Base-by-base conservation (phyloP, 2,797 vertebrate genomes). In the Typhlichthys subterraneus region DNA sequence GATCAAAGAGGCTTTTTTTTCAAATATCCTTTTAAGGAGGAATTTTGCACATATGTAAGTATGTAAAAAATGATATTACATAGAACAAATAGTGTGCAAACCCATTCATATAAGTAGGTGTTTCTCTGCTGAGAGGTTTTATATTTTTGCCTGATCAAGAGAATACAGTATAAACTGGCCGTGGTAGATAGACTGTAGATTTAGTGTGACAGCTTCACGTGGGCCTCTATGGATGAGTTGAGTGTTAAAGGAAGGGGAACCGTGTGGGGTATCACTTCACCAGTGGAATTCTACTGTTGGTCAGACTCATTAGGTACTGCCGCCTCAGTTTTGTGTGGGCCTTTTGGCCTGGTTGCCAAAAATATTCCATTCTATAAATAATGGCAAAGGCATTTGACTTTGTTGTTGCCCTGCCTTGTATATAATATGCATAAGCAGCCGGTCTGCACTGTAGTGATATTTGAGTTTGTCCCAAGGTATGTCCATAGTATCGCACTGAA, bases 61-160 rank as follows among this genome's bases (percentile, higher is more conserved):
- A 29, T 29, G 23, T 29, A 29, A 13, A 29, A 60, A 3, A 14
- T 13, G 12, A 19, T 62, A 6, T 17, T 33, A 33, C 14, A 45
- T 5, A 42, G 0, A 42, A 42, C 2, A 9, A 13, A 3, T 31
- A 13, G 9, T 31, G 52, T 53, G 12, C 47, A 59, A 7, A 31
- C 58, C 8, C 2, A 3, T 11, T 53, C 12, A 15, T 60, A 33
- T 62, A 0, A 0, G 1, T 8, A 14, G 51, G 1, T 57, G n/a
- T 11, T 23, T 67, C 54, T 49, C 19, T 12, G 11, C 14, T 52
- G 1, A 57, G 12, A 59, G 42, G 0, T 8, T 53, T 12, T 1
- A 12, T 23, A 58, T 55, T 63, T 75, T 17, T 42, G 49, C 53
- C 49, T 59, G n/a, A 65, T 29, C 13, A 31, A 29, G 60, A 53